Base-by-base conservation (phyloP, 2,888 invertebrate genomes). In the Zaprionus lineosus region DNA sequence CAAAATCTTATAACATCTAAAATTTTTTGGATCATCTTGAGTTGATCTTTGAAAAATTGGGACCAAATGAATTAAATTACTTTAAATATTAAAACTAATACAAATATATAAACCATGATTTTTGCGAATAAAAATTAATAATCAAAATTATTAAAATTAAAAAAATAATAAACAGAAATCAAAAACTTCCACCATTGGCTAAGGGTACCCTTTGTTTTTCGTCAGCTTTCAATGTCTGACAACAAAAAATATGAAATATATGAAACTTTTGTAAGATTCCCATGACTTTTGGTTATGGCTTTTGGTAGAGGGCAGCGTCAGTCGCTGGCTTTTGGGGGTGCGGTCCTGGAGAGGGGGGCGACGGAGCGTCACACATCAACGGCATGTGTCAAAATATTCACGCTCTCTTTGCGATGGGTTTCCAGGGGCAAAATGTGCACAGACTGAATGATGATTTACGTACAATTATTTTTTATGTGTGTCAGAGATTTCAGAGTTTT, bases 351-450 rank as follows among this genome's bases (percentile, higher is more conserved):
- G 4, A n/a, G 19, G 7, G 21, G 14, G 33, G 9, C 1, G 28
- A 16, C 5, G 18, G 16, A 33, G 21, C 15, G 47, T 44, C 48
- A 56, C 57, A 52, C 67, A 67, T 74, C 64, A 68, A 65, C 65
- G 63, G 83, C 76, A 79, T 76, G 83, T 79, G 83, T 79, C 78
- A 83, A 63, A 76, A 65, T 74, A 71, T 83, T 60, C 83, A 74
- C 74, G 83, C 79, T 83, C 83, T 61, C 78, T 74, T 78, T 83
- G 56, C 62, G 53, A 11, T 50, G 63, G 75, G 65, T 72, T 43
- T 64, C 74, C 76, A 74, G 79, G 71, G 58, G 31, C 36, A 55
- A 33, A 34, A 63, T 68, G 58, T 53, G 43, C 55, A 37, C 62
- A 58, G 59, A 18, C 63, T 63, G 48, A 51, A 24, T 34, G 46